These are phyloP conservation scores for Amphipyra tragopoginis DNA, from an alignment of 2,888 invertebrate species.

Conservation along the genomic window DNA sequence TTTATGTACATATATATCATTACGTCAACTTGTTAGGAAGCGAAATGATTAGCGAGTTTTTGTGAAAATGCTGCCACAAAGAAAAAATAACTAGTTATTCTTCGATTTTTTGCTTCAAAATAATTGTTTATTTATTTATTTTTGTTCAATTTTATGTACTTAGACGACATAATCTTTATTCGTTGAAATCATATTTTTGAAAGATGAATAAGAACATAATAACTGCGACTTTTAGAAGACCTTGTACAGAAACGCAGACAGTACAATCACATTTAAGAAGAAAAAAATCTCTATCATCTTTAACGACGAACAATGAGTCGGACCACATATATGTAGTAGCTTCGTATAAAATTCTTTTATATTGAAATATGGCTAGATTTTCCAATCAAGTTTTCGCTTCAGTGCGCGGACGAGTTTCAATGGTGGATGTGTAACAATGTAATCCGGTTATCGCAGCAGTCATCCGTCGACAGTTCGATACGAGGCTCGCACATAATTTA, in stretches of 20 bases:
- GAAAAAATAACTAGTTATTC: too few relatives aligned
- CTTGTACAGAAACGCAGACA: background rate
- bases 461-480: slow-evolving; percentile 35
- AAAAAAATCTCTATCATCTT: background rate
- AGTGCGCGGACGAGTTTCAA: slow-evolving; percentile 35
- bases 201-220: background rate
- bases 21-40: background rate
- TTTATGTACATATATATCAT: background rate
- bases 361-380: slow-evolving; percentile 34
- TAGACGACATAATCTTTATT: background rate
- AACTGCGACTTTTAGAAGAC: background rate
- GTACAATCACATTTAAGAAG: background rate
- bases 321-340: background rate
- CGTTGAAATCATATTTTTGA: background rate
- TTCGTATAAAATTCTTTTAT: slow-evolving; percentile 8
- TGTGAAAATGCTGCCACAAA: background rate
- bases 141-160: background rate
- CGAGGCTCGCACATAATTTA: slow-evolving; percentile 43
- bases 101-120: background rate
- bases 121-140: background rate
- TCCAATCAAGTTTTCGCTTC: slow-evolving; percentile 50
- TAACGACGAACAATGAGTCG: background rate
- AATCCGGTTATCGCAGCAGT: slow-evolving; percentile 46
- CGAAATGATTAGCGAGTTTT: background rate
- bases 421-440: slow-evolving; percentile 44